phyloP scores from a whole-genome alignment of 2,113 vertebrate genomes.

The Oncorhynchus nerka region DNA sequence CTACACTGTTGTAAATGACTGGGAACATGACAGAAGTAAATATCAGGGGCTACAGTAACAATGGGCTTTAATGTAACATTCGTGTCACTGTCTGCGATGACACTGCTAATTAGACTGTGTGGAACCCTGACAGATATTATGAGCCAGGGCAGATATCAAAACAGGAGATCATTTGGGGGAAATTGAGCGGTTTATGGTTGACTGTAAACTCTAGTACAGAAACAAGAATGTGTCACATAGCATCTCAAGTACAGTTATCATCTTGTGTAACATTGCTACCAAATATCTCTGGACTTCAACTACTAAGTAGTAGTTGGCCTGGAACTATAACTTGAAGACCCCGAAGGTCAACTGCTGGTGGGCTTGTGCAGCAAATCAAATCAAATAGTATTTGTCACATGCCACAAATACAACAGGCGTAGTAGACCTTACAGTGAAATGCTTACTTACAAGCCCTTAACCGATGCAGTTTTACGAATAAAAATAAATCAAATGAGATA shows the following conservation, averaged over 20 bases:
- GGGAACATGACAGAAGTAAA: constrained; percentile 42
- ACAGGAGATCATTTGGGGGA: not conserved
- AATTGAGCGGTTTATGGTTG: not conserved
- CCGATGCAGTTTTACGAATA: too few relatives aligned
- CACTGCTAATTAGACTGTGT: not conserved
- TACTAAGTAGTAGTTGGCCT: not conserved
- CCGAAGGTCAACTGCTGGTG: not conserved
- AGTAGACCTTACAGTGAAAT: too few relatives aligned
- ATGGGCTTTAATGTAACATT: constrained; percentile 22
- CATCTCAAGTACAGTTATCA: not conserved
- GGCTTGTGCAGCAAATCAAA: not conserved
- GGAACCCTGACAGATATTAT: not conserved
- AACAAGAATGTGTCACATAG: not conserved
- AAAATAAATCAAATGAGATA: too few relatives aligned
- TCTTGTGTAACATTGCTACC: not conserved
- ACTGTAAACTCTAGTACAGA: not conserved
- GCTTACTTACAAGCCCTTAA: too few relatives aligned
- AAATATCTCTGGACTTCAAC: not conserved
- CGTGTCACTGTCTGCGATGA: constrained; percentile 24
- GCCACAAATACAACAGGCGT: too few relatives aligned
- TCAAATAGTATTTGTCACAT: too few relatives aligned
- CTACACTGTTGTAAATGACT: constrained; percentile 43
- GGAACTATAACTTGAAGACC: not conserved
- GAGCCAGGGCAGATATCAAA: not conserved
- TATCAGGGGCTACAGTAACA: constrained; percentile 21